Evolutionary conservation across 1,140 invertebrate species (phyloP), one percentile per base, ranked within the genome.

Genomic region (Melanaphis sacchari): DNA sequence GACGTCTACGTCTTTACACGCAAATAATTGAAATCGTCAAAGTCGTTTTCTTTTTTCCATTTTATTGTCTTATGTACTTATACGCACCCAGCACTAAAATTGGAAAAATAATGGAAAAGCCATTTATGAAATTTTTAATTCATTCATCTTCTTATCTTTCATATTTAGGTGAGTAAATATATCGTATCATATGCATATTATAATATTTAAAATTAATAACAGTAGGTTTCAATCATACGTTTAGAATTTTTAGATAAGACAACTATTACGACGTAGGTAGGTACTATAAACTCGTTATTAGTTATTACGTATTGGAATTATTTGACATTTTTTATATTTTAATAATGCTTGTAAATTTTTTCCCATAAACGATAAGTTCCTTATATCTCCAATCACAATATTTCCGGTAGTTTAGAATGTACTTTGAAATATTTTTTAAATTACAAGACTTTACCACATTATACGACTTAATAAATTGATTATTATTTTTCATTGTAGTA

Each of bases 111-210:
- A 97, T 99, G 96, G 96, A 97, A 94, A 98, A 97, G 94, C 98
- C 98, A 0, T 99, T 99, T 95, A 98, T 99, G 97, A 99, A 99
- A 95, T 99, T 99, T 95, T 96, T 99, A 93, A 97, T 98, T 93
- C 98, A 99, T 94, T 98, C 98, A 0, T 97, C 98, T 1, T 98
- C 98, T 31, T 99, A 99, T 95, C 96, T 98, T 76, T 98, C 98
- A 95, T 99, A 99, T 95, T 96, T 99, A 82, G 95, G 98, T 98
- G 95, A 96, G 97, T 96, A 94, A 66, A 66, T 76, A 18, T 76
- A 18, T 3, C n/a, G 21, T 18, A 18, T 15, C 5, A 36, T n/a
- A 76, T 6, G 54, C 15, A 18, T 66, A 66, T 6, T 6, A n/a
- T 5, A 5, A 76, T n/a, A 76, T n/a, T 66, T n/a, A 66, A 66